Evolutionary conservation across 2,113 vertebrate genomes (phyloP), one percentile per base, ranked within the genome.

Genomic region (Atractosteus spatula): DNA sequence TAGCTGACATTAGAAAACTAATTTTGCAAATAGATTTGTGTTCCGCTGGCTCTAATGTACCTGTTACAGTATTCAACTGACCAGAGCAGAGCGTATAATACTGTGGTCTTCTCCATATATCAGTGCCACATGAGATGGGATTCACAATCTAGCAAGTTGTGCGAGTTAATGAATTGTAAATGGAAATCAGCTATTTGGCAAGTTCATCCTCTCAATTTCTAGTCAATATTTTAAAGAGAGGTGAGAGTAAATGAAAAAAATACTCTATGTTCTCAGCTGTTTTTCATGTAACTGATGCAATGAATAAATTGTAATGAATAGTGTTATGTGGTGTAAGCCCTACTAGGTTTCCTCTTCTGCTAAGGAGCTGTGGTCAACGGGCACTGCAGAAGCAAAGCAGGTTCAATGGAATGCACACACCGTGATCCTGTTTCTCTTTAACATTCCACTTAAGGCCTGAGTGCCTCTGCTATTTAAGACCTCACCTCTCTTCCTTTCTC

Each of bases 361-460:
- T 29, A 45, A 51, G 62, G 57, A 69, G 77, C 84, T 71, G 80
- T 76, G 72, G 77, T 74, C 77, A 89, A 72, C 72, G 77, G 71
- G 73, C 77, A 76, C 81, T 76, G 76, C 74, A 79, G 70, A 74
- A 59, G 74, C 75, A 67, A 63, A 77, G 56, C 42, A 65, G 82
- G 67, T 57, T 66, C 55, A 59, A 61, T 78, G 47, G 74, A 74
- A 62, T 41, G 45, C 70, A 42, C 75, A 69, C 55, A 8, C 45
- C 74, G 70, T 74, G 81, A 56, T 56, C 41, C 68, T 66, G 5
- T 0, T 0, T 80, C 76, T 70, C 80, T 70, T 77, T 78, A 84
- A 67, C 77, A 73, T 84, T 82, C 82, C 84, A 71, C 79, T 89
- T 70, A 55, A 81, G 82, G 80, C 78, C 80, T 73, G 0, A 89